A percentile compares a stretch with the other conserved stretches of the same genome.
phyloP scores from a whole-genome alignment of 2,888 invertebrate species.

The Leptothorax acervorum region DNA sequence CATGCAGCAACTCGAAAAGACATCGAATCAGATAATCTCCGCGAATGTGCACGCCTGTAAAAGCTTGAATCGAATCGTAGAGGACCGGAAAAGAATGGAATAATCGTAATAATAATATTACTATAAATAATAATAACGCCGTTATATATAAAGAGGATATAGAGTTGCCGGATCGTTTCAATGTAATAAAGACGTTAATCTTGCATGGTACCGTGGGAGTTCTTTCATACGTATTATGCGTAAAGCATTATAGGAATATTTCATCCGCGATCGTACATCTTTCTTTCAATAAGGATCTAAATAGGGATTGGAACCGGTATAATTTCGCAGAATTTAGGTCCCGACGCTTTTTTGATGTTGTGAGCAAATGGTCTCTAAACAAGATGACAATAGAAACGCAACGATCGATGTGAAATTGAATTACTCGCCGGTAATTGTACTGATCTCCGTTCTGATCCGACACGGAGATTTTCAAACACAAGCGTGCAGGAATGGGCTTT shows the following conservation, averaged over 20 bases:
- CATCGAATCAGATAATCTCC: conserved; percentile 52
- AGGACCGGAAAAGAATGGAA: conserved; percentile 35
- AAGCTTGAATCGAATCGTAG: conserved; percentile 45
- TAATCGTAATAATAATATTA: conserved; percentile 27
- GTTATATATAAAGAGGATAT: conserved; percentile 42
- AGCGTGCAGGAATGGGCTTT: neutral
- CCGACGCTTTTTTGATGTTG: neutral
- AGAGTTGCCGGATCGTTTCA: conserved; percentile 57
- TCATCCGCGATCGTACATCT: conserved; percentile 12
- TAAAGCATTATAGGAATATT: conserved; percentile 16
- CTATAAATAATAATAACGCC: conserved; percentile 27
- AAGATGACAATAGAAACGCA: neutral
- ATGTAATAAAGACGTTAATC: conserved; percentile 50
- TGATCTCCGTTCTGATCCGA: neutral
- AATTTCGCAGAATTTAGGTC: neutral
- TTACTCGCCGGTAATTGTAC: neutral
- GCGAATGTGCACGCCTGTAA: conserved; percentile 38
- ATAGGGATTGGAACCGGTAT: neutral
- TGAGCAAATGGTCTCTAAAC: neutral
- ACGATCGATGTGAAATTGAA: neutral
- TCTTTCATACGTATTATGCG: conserved; percentile 69
- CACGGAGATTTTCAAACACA: neutral
- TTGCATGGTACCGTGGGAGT: conserved; percentile 73
- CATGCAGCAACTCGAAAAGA: conserved; percentile 48
- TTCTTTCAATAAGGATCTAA: neutral